phyloP scores from a whole-genome alignment of 2,797 vertebrate species.

The Pitangus sulphuratus region DNA sequence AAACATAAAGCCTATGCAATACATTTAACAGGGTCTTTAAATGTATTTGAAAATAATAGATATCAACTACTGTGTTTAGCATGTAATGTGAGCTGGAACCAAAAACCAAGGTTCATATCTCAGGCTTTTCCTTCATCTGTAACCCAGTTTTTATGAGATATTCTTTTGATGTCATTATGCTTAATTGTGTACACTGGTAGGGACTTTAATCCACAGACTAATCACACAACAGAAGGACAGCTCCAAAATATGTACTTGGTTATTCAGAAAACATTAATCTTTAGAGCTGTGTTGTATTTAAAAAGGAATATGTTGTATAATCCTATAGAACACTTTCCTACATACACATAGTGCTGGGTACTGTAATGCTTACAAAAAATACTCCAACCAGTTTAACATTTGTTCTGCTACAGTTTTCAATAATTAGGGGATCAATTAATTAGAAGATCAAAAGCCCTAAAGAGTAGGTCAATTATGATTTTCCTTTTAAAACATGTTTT shows the following conservation, averaged over 20 bases:
- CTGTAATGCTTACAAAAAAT: not conserved
- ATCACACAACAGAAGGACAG: not conserved
- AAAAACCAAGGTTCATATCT: not conserved
- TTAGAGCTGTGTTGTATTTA: not conserved
- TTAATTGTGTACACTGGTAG: not conserved
- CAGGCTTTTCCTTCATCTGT: not conserved
- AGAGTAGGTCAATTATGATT: slow-evolving; percentile 14
- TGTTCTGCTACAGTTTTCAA: slow-evolving; percentile 5
- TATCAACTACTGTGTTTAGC: not conserved
- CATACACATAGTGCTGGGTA: not conserved
- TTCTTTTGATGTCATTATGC: not conserved
- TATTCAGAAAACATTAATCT: not conserved
- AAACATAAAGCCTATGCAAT: not conserved
- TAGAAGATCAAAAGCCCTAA: slow-evolving; percentile 40
- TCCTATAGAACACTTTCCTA: not conserved
- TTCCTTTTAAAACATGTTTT: not conserved
- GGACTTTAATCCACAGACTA: slow-evolving; percentile 20
- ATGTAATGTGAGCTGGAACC: not conserved
- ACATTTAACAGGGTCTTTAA: not conserved
- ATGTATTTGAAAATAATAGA: not conserved
- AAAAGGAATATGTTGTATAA: not conserved
- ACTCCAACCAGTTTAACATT: not conserved
- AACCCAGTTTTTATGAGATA: not conserved
- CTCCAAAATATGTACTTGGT: not conserved
- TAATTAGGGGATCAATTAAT: slow-evolving; percentile 27